Percentiles rank a stretch among this genome's conserved stretches.
Conservation (phyloP, 2,888 invertebrate species). For the Lithophane semibrunnea region DNA sequence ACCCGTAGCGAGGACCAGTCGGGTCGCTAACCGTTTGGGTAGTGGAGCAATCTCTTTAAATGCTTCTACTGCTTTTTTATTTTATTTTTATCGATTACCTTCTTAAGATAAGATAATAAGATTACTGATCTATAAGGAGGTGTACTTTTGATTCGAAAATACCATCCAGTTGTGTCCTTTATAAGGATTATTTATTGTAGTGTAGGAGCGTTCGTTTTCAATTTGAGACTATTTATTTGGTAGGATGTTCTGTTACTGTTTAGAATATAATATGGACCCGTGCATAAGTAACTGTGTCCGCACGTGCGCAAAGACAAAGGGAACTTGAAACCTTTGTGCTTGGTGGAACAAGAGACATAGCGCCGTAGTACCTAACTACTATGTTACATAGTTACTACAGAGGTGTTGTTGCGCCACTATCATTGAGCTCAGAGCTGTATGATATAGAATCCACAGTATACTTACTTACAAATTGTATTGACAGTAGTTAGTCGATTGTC, state of each 20-base stretch:
- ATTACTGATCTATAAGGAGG: slow-evolving; percentile 67
- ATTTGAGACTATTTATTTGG: slow-evolving; percentile 5
- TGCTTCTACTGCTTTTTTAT: slow-evolving; percentile 41
- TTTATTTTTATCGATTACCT: slow-evolving; percentile 54
- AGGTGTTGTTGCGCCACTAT: slow-evolving; percentile 52
- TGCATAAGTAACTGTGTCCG: slow-evolving; percentile 57
- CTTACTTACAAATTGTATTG: slow-evolving; percentile 50
- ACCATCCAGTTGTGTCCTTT: slow-evolving; percentile 9
- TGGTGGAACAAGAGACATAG: slow-evolving; percentile 46
- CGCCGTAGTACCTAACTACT: slow-evolving; percentile 35
- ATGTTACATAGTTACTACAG: neutral
- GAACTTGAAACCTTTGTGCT: slow-evolving; percentile 71
- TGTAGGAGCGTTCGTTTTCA: slow-evolving; percentile 19
- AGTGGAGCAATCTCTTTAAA: slow-evolving; percentile 64
- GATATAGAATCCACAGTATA: slow-evolving; percentile 42
- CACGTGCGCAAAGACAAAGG: slow-evolving; percentile 79
- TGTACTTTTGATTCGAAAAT: slow-evolving; percentile 36
- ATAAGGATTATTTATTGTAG: slow-evolving; percentile 16
- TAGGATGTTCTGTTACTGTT: slow-evolving; percentile 7
- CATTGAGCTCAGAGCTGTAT: slow-evolving; percentile 38
- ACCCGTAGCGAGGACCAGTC: slow-evolving; percentile 64
- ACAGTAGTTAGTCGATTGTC: slow-evolving; percentile 56
- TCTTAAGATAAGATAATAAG: slow-evolving; percentile 48
- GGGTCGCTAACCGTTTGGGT: slow-evolving; percentile 62
- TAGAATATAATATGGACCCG: slow-evolving; percentile 36